Conservation (phyloP, 2,113 vertebrate species). For the Equus przewalskii region DNA sequence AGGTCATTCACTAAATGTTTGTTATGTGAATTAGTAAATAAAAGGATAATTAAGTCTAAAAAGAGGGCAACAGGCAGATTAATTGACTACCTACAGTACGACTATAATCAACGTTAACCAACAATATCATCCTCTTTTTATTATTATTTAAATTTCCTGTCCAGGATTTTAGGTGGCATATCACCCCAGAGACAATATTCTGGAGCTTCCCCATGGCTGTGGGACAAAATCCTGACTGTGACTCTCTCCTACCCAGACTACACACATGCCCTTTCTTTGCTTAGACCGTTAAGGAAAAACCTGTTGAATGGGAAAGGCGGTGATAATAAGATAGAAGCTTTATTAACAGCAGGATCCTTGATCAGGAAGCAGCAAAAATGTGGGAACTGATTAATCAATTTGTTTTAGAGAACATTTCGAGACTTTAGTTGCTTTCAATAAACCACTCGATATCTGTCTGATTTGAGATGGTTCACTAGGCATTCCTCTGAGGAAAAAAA, state of each 20-base stretch:
- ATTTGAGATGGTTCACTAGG: background rate
- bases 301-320: background rate
- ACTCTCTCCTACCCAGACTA: too few species aligned
- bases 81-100: background rate
- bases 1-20: background rate
- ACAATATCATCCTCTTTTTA: background rate
- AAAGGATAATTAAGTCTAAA: background rate
- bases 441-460: background rate
- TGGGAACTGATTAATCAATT: background rate
- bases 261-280: background rate
- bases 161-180: background rate
- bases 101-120: background rate
- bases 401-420: background rate
- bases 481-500: background rate
- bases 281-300: background rate
- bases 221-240: background rate
- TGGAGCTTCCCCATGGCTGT: background rate
- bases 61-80: background rate
- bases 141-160: background rate
- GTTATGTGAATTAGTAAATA: background rate
- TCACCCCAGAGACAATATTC: background rate
- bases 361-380: background rate
- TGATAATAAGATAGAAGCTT: background rate
- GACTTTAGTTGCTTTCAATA: slow-evolving; percentile 8
- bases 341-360: background rate